Conservation (phyloP, 2,113 vertebrate species). For the Psilopsiagon aymara region DNA sequence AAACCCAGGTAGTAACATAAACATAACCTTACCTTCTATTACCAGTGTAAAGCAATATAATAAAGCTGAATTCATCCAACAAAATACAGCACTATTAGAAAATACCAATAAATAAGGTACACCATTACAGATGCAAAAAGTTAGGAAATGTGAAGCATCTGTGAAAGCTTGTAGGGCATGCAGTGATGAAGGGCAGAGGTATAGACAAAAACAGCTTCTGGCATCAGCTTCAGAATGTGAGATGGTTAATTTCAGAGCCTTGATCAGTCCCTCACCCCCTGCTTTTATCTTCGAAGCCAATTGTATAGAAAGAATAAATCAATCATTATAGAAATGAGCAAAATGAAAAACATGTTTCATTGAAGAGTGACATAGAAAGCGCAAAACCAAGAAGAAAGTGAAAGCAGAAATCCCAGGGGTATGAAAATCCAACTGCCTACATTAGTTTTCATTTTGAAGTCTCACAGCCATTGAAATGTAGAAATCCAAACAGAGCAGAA, state of each 20-base stretch:
- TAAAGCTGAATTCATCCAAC: background rate
- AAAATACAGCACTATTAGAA: conserved; percentile 3
- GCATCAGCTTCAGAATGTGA: conserved; percentile 97
- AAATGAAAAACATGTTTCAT: conserved; percentile 39
- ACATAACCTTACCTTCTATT: conserved; percentile 16
- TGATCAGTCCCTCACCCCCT: conserved; percentile 25
- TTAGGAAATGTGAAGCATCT: conserved; percentile 61
- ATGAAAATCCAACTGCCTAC: conserved; percentile 73
- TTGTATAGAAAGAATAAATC: conserved; percentile 50
- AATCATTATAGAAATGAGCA: conserved; percentile 10
- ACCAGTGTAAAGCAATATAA: background rate
- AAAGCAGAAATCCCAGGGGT: conserved; percentile 67
- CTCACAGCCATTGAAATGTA: conserved; percentile 5
- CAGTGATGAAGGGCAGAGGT: conserved; percentile 68
- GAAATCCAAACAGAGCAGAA: conserved; percentile 51
- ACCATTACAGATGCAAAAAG: conserved; percentile 21
- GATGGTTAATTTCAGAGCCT: conserved; percentile 83
- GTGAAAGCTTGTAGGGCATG: conserved; percentile 63
- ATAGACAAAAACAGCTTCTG: conserved; percentile 89
- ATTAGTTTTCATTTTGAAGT: conserved; percentile 37
- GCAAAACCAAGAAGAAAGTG: conserved; percentile 48
- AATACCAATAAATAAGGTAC: conserved; percentile 36
- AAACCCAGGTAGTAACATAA: background rate
- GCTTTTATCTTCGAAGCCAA: conserved; percentile 71
- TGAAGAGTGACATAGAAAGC: conserved; percentile 48